Conservation (phyloP, 2,113 vertebrate genomes). For the Mixornis gularis region DNA sequence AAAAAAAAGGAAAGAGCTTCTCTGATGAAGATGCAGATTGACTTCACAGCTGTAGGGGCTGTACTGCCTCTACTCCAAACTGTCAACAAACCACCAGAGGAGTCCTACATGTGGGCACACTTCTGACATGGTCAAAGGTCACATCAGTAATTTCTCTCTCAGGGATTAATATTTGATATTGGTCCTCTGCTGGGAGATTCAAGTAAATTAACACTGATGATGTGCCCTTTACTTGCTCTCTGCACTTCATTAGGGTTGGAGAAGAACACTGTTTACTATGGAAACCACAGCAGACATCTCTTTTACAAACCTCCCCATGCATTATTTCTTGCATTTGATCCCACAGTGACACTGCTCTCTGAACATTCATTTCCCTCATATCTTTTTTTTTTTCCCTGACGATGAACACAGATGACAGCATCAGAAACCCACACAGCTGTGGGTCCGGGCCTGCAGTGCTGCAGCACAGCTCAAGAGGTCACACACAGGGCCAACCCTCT, state of each 20-base stretch:
- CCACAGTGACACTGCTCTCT: background rate
- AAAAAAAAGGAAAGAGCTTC: background rate
- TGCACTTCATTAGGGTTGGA: background rate
- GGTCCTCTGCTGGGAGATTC: background rate
- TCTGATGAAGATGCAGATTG: background rate
- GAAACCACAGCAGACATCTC: background rate
- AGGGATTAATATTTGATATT: background rate
- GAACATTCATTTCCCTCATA: background rate
- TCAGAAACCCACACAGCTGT: background rate
- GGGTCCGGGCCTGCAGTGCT: background rate
- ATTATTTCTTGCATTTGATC: background rate
- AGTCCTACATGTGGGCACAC: background rate
- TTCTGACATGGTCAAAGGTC: background rate
- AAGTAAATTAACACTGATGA: background rate
- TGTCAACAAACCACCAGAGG: background rate
- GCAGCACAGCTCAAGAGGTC: background rate
- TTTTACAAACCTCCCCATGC: background rate
- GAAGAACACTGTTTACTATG: background rate
- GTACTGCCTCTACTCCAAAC: background rate
- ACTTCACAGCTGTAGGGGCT: background rate
- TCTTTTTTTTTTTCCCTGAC: background rate
- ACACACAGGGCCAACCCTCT: background rate
- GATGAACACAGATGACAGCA: rapidly evolving
- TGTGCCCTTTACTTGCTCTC: background rate
- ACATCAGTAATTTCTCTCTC: background rate